Base-by-base conservation (phyloP, 2,888 invertebrate species). In the Marronus borbonicus region DNA sequence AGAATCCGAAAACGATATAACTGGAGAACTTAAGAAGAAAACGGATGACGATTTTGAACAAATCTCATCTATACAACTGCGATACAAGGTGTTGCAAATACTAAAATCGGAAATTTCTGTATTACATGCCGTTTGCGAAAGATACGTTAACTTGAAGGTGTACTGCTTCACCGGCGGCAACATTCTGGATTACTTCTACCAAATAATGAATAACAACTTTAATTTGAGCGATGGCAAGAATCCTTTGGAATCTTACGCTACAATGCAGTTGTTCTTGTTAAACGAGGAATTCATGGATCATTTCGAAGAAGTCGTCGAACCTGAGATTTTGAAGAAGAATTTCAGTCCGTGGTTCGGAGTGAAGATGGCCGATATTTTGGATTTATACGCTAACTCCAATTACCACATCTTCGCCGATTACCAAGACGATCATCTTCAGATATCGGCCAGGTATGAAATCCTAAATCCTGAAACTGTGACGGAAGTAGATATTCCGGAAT, bases 301-400 rank as follows among this genome's bases (percentile, higher is more conserved):
- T 36, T 80, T 80, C 77, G 80, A 80, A n/a, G 79, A 77, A n/a
- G 76, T 76, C 7, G 17, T 80, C 28, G 80, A 80, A 69, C 80
- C 80, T 7, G 58, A 12, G 8, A 79, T 80, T 12, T 62, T 80
- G 12, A 74, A 79, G 17, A 66, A 39, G 12, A 44, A 52, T 2
- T 52, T 76, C 10, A 70, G 66, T n/a, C 78, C 78, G 17, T 78
- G 78, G 78, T 80, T 77, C 28, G 80, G 80, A 24, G 76, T 77
- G n/a, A 80, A 80, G 62, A 72, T 80, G 39, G 31, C 77, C 12
- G 80, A 80, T 52, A 50, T 80, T n/a, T 64, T 80, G 28, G 80
- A 80, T 76, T 31, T 77, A 2, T 80, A 79, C 62, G 76, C 79
- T 14, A 64, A 76, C 55, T 80, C 80, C 12, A 80, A 80, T 49